Conservation (phyloP, 1,140 invertebrate species). For the Calephelis virginiensis region DNA sequence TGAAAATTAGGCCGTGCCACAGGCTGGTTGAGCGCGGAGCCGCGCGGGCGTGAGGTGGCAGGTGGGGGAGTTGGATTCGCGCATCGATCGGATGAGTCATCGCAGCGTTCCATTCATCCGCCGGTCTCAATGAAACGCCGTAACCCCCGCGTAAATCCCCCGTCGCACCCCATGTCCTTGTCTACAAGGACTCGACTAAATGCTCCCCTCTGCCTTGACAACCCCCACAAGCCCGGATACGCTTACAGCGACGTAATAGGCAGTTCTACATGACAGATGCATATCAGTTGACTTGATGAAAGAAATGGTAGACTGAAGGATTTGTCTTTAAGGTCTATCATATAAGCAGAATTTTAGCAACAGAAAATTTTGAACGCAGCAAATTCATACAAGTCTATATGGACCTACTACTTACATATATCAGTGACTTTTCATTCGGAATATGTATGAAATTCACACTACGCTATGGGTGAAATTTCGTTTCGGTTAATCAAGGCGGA, state of each 20-base stretch:
- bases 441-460: too few species aligned
- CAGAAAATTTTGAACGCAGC: too few species aligned
- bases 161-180: conserved; percentile 43
- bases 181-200: conserved; percentile 65
- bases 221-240: conserved; percentile 30
- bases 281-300: too few species aligned
- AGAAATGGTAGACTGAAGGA: too few species aligned
- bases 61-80: conserved; percentile 26
- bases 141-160: conserved; percentile 32
- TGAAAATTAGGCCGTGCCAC: conserved; percentile 4
- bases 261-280: conserved; percentile 13
- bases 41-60: conserved; percentile 30
- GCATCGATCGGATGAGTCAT: conserved; percentile 71
- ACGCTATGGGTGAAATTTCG: too few species aligned
- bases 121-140: conserved; percentile 69
- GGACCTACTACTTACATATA: too few species aligned
- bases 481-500: too few species aligned
- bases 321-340: too few species aligned
- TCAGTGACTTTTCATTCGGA: too few species aligned
- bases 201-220: conserved; percentile 44
- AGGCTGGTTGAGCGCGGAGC: conserved; percentile 36
- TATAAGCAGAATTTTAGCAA: too few species aligned
- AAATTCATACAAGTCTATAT: too few species aligned
- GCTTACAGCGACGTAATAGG: conserved; percentile 12
- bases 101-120: conserved; percentile 67